phyloP scores from a whole-genome alignment of 2,797 vertebrate genomes.

The Sphenodon punctatus region DNA sequence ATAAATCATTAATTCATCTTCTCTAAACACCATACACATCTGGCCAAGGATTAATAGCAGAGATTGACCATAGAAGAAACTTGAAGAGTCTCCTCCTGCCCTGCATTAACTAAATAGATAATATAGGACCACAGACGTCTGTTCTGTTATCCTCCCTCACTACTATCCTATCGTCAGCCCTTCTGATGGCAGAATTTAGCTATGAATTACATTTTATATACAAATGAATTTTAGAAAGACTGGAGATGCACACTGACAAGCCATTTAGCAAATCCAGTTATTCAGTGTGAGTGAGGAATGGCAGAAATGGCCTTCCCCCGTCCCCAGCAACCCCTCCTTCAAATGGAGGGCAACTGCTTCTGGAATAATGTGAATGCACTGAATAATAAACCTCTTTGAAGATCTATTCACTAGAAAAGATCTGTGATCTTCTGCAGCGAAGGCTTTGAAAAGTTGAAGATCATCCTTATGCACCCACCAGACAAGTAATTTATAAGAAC shows the following conservation, averaged over 20 bases:
- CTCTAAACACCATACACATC: too few relatives aligned
- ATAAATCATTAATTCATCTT: too few relatives aligned
- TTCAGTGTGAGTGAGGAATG: fast-evolving
- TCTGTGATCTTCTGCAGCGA: not conserved
- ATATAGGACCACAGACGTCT: not conserved
- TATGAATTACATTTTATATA: too few relatives aligned
- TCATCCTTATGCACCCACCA: not conserved
- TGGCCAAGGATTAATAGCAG: conserved; percentile 32
- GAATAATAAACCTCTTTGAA: not conserved
- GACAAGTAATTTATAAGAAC: not conserved
- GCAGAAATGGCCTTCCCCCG: too few relatives aligned
- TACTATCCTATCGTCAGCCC: too few relatives aligned
- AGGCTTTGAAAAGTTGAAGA: not conserved
- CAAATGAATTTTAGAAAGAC: not conserved
- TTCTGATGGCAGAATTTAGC: not conserved
- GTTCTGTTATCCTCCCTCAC: fast-evolving
- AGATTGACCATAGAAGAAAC: not conserved
- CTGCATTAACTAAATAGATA: not conserved
- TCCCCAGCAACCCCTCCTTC: not conserved
- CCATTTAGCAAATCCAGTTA: not conserved
- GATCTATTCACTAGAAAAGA: not conserved
- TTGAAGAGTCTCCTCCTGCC: not conserved
- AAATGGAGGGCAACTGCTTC: not conserved
- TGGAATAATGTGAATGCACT: not conserved
- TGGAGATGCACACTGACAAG: fast-evolving